Percentiles rank a stretch among this genome's conserved stretches.
Evolutionary conservation across 1,140 invertebrate genomes (phyloP).

Genomic region (Cataglyphis hispanica): DNA sequence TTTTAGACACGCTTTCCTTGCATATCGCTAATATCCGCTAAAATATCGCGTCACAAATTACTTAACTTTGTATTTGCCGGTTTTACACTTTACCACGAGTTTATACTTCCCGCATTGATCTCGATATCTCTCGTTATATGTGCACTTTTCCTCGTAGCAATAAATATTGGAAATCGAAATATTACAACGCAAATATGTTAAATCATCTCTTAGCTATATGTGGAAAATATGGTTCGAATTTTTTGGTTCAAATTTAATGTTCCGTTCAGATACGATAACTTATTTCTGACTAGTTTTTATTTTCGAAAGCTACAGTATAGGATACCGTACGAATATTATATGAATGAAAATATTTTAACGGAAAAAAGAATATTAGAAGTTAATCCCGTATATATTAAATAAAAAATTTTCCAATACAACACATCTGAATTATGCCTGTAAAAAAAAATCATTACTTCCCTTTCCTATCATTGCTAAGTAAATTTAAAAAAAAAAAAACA

Average conservation of each 20-base stretch:
- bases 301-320: neutral
- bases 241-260: no score
- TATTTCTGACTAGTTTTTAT: neutral
- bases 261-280: no score
- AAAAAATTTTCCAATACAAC: slow-evolving; percentile 18
- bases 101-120: neutral
- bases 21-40: slow-evolving; percentile 58
- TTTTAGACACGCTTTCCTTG: slow-evolving; percentile 52
- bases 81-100: slow-evolving; percentile 10
- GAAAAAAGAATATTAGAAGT: neutral
- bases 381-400: slow-evolving; percentile 39
- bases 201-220: slow-evolving; percentile 14
- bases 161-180: slow-evolving; percentile 25
- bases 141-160: neutral
- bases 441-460: neutral
- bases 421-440: neutral
- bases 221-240: neutral
- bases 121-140: slow-evolving; percentile 23
- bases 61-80: slow-evolving; percentile 53
- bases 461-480: slow-evolving; percentile 25
- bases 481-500: neutral
- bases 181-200: neutral
- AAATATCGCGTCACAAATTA: slow-evolving; percentile 61
- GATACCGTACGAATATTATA: neutral
- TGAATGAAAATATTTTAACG: slow-evolving; percentile 13